A percentile compares a stretch with the other conserved stretches of the same genome.
These are phyloP conservation scores for Sisyra nigra DNA, from an alignment of 2,888 invertebrate species.

Conservation along the genomic window DNA sequence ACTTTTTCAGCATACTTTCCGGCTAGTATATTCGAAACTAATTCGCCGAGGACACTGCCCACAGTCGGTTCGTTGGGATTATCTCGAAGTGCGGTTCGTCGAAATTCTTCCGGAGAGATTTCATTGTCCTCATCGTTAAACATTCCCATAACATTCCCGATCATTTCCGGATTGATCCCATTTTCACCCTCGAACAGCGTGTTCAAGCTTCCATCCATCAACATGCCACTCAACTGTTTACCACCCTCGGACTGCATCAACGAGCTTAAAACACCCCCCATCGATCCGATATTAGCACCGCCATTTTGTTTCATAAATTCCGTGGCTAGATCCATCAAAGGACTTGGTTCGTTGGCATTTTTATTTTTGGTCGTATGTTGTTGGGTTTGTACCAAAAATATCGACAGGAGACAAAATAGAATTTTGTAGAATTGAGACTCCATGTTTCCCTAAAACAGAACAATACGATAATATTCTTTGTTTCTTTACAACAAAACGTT, in stretches of 20 bases:
- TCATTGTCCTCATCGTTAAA: slow-evolving; percentile 25
- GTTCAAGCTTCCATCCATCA: not conserved
- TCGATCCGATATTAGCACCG: too few species aligned
- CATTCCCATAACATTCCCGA: slow-evolving; percentile 38
- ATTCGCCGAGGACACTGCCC: slow-evolving; percentile 9
- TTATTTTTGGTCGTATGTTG: too few species aligned
- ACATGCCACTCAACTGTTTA: slow-evolving; percentile 2
- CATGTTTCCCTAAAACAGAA: too few species aligned
- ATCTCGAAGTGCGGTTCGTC: slow-evolving; percentile 12
- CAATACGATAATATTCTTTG: too few species aligned
- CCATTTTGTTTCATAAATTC: too few species aligned
- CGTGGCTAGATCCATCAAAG: too few species aligned
- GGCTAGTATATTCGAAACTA: slow-evolving; percentile 2
- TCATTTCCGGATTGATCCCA: slow-evolving; percentile 38
- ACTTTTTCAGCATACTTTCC: slow-evolving; percentile 1
- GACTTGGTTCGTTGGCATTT: too few species aligned
- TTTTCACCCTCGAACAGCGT: slow-evolving; percentile 16
- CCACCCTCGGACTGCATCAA: slow-evolving; percentile 2
- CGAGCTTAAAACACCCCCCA: too few species aligned
- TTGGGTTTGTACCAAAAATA: too few species aligned
- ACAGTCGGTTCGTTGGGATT: slow-evolving; percentile 12
- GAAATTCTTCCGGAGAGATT: slow-evolving; percentile 2
- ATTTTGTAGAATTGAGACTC: too few species aligned
- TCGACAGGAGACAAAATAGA: too few species aligned
- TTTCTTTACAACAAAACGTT: too few species aligned